These are phyloP conservation scores for Pemphigus obesinymphae DNA, from an alignment of 1,140 invertebrate genomes.

Conservation along the genomic window DNA sequence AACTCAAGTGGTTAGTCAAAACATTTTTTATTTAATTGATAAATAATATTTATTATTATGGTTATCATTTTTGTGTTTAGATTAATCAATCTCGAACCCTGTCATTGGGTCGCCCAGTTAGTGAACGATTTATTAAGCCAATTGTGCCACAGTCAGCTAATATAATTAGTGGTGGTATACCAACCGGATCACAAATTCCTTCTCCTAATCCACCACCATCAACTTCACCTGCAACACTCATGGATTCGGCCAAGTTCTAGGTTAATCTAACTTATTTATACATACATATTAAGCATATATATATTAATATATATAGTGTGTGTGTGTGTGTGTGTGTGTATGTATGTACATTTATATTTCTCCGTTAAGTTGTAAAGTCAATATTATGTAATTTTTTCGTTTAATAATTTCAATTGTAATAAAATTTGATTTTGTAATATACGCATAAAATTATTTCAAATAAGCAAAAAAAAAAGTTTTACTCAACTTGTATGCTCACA, in stretches of 20 bases:
- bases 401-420: background rate
- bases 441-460: background rate
- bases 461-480: background rate
- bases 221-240: conserved; percentile 28
- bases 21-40: background rate
- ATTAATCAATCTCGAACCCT: conserved; percentile 35
- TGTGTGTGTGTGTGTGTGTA: background rate
- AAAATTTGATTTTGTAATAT: background rate
- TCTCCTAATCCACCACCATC: conserved; percentile 30
- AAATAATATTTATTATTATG: background rate
- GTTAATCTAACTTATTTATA: background rate
- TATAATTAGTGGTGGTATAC: conserved; percentile 27
- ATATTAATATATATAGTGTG: background rate
- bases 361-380: background rate
- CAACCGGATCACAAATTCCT: conserved; percentile 34
- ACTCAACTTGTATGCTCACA: background rate
- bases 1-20: conserved; percentile 24
- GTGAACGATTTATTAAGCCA: conserved; percentile 40
- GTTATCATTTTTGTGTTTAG: background rate
- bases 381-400: background rate
- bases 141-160: conserved; percentile 31
- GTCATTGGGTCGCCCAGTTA: conserved; percentile 23
- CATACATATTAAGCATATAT: background rate
- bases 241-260: conserved; percentile 42
- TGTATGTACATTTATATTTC: background rate